Percentiles rank a stretch among this genome's conserved stretches.
These are phyloP conservation scores for Drosophila kikkawai DNA, from an alignment of 1,140 invertebrate genomes.

Conservation along the genomic window DNA sequence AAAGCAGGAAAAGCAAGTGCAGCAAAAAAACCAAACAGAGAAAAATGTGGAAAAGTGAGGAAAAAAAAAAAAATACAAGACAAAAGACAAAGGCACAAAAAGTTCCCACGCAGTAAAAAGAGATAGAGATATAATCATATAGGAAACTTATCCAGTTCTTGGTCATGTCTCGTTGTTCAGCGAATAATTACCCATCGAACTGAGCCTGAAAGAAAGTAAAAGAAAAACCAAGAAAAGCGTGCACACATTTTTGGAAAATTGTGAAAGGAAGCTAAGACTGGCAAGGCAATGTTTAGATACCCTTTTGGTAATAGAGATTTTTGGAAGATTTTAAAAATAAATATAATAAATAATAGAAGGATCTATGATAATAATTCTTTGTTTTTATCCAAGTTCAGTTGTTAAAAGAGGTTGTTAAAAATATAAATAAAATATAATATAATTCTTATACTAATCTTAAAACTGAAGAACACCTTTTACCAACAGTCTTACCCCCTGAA, in stretches of 20 bases:
- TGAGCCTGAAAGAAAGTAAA: constrained; percentile 38
- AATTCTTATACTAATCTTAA: no score
- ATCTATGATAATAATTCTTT: not conserved
- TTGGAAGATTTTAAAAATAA: not conserved
- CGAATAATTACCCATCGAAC: constrained; percentile 41
- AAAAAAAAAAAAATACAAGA: constrained; percentile 15
- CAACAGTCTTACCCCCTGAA: not conserved
- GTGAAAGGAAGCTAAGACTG: not conserved
- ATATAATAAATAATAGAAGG: not conserved
- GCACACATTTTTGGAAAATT: constrained; percentile 28
- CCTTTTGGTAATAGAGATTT: not conserved
- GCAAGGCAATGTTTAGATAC: not conserved
- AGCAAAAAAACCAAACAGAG: constrained; percentile 4
- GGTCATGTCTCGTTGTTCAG: constrained; percentile 28
- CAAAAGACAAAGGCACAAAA: constrained; percentile 36
- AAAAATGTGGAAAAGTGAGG: constrained; percentile 23
- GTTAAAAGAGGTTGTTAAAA: not conserved
- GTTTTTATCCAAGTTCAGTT: not conserved
- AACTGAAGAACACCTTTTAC: fast-evolving
- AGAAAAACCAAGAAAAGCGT: constrained; percentile 41
- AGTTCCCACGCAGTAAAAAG: constrained; percentile 38
- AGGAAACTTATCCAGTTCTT: constrained; percentile 51
- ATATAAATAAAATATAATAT: not conserved
- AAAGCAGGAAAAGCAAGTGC: constrained; percentile 49
- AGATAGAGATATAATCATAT: constrained; percentile 38